phyloP scores from a whole-genome alignment of 2,113 vertebrate genomes.

The Okapia johnstoni region DNA sequence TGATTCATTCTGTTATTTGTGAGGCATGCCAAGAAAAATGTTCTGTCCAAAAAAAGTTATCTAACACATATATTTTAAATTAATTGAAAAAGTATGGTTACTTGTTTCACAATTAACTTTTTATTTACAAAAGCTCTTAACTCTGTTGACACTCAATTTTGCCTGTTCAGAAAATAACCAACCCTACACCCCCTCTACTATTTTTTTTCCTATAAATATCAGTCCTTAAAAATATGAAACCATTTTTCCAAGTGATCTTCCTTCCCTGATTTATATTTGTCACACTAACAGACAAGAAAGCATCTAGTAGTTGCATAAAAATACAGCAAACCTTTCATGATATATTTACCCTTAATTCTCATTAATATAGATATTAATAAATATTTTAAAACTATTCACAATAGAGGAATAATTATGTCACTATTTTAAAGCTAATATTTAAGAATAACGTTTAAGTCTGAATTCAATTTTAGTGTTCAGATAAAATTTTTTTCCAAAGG shows the following conservation, averaged over 20 bases:
- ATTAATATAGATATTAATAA: not conserved
- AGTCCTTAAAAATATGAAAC: not conserved
- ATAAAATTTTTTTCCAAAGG: not conserved
- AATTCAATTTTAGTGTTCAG: not conserved
- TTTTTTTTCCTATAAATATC: not conserved
- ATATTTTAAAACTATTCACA: not conserved
- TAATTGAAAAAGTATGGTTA: not conserved
- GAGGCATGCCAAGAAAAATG: not conserved
- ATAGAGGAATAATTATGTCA: not conserved
- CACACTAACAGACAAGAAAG: not conserved
- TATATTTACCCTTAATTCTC: not conserved
- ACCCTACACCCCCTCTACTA: not conserved
- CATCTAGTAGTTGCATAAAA: not conserved
- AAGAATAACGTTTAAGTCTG: not conserved
- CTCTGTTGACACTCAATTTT: not conserved
- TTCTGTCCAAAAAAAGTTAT: not conserved
- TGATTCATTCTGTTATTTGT: conserved; percentile 50
- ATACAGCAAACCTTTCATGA: not conserved
- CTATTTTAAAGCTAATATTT: not conserved
- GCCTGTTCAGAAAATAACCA: not conserved
- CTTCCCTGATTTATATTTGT: not conserved
- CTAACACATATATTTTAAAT: not conserved
- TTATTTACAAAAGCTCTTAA: not conserved
- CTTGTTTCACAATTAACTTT: conserved; percentile 16
- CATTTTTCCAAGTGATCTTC: not conserved